Evolutionary conservation across 35 echinoderm and acorn worm species (phyloP).

Genomic region (Apostichopus parvimensis): DNA sequence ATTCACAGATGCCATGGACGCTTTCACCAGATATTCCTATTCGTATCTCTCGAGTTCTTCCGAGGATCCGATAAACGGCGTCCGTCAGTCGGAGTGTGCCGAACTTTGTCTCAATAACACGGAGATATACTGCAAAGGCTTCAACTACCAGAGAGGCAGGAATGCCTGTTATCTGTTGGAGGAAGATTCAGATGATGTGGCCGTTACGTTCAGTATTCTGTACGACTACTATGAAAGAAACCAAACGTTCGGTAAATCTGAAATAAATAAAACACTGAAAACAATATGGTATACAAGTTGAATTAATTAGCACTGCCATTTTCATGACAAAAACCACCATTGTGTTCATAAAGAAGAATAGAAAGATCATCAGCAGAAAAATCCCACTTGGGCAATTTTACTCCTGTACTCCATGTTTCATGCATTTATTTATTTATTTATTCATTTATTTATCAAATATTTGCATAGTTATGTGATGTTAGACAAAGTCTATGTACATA

Average conservation of each 20-base stretch:
- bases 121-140: conserved; percentile 59
- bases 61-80: neutral
- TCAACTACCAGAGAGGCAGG: conserved; percentile 36
- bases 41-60: neutral
- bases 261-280: neutral
- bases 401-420: no score
- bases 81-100: neutral
- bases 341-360: no score
- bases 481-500: no score
- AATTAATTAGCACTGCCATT: no score
- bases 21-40: conserved; percentile 15
- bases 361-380: no score
- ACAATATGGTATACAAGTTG: no score
- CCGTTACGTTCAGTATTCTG: neutral
- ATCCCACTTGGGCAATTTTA: no score
- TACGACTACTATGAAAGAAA: conserved; percentile 67
- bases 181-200: neutral
- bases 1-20: neutral
- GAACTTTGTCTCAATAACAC: conserved; percentile 15
- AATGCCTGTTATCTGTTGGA: conserved; percentile 36
- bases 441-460: no score
- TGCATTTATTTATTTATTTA: no score
- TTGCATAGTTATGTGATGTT: no score
- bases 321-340: no score
- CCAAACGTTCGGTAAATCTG: conserved; percentile 59